phyloP scores from a whole-genome alignment of 2,797 vertebrate genomes.

The Taeniopygia guttata region DNA sequence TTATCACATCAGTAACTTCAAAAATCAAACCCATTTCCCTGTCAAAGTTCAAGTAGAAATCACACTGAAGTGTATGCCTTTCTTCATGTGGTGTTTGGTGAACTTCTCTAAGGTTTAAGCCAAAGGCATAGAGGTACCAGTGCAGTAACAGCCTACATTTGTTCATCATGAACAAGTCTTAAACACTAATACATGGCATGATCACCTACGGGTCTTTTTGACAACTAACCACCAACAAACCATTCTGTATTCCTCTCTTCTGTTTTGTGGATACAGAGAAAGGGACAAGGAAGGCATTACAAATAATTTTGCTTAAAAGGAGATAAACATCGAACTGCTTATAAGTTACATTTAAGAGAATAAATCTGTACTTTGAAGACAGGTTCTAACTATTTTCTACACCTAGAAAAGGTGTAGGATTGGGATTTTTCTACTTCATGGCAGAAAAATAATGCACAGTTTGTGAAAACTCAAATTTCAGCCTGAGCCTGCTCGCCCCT shows the following conservation, averaged over 20 bases:
- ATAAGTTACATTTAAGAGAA: neutral
- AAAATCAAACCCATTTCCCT: neutral
- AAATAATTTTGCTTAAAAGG: neutral
- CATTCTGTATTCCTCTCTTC: no score
- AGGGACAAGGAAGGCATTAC: rapidly evolving
- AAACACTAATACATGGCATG: rapidly evolving
- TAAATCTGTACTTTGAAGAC: neutral
- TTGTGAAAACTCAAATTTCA: neutral
- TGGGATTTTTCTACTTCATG: neutral
- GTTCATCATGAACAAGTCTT: no score
- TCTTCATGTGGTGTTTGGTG: neutral
- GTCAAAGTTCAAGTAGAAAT: neutral
- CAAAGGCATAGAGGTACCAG: no score
- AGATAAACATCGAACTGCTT: neutral
- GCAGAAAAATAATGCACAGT: rapidly evolving
- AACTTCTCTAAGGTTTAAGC: neutral
- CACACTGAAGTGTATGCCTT: neutral
- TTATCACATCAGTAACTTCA: neutral
- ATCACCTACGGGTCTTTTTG: neutral
- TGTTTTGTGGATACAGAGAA: neutral
- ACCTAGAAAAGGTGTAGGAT: neutral
- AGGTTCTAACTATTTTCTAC: rapidly evolving
- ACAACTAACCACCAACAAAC: neutral
- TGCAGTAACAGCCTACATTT: neutral
- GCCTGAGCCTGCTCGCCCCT: no score